Percentiles rank a stretch among this genome's conserved stretches.
Evolutionary conservation across 1,140 invertebrate genomes (phyloP).

Genomic region (Formica exsecta): DNA sequence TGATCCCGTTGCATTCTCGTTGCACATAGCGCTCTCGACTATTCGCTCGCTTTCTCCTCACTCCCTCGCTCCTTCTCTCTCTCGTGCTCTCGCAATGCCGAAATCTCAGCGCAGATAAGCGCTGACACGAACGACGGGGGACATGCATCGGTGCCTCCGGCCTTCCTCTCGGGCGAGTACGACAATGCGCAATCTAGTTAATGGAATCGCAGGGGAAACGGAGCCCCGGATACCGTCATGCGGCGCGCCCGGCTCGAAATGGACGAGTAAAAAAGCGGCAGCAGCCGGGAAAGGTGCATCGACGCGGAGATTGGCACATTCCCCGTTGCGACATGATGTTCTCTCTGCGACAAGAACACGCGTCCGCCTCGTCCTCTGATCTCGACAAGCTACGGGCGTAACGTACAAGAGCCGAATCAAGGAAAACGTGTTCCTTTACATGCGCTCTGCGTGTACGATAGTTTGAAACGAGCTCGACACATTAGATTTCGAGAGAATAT

Average conservation of each 20-base stretch:
- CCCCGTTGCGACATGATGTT: slow-evolving; percentile 14
- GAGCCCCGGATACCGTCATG: background rate
- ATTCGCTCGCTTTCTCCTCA: background rate
- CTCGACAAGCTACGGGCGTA: slow-evolving; percentile 30
- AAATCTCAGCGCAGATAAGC: slow-evolving; percentile 56
- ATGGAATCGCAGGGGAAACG: slow-evolving; percentile 44
- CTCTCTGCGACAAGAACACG: slow-evolving; percentile 43
- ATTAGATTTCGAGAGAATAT: background rate
- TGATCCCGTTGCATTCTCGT: slow-evolving; percentile 38
- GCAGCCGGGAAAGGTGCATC: slow-evolving; percentile 27
- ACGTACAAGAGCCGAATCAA: slow-evolving; percentile 1
- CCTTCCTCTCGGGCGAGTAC: slow-evolving; percentile 43
- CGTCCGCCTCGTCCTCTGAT: slow-evolving; percentile 3
- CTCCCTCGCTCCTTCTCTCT: background rate
- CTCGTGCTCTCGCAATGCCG: background rate
- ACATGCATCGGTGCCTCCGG: slow-evolving; percentile 41
- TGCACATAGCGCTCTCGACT: background rate
- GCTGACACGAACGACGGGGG: slow-evolving; percentile 32
- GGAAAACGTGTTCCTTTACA: slow-evolving; percentile 28
- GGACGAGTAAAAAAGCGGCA: slow-evolving; percentile 32
- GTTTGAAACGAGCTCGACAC: background rate
- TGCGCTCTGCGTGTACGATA: background rate
- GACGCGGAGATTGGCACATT: slow-evolving; percentile 58
- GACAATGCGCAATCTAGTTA: slow-evolving; percentile 63
- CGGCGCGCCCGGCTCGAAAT: background rate